Conservation (phyloP, 2,797 vertebrate species). For the Clarias laeviceps region DNA sequence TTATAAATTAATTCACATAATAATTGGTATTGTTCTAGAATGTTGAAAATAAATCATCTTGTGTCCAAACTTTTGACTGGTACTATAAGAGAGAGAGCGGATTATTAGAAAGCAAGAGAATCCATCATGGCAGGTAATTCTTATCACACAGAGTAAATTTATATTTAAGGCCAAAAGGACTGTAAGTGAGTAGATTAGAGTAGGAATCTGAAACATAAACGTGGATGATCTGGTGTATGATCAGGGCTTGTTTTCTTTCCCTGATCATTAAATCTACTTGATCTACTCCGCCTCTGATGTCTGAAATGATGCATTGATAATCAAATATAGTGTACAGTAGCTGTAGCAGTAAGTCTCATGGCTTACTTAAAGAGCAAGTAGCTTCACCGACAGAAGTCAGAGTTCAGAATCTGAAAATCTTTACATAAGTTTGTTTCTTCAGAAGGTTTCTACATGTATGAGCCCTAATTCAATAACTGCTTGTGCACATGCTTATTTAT, state of each 20-base stretch:
- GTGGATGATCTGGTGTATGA: not conserved
- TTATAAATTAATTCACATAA: too few species aligned
- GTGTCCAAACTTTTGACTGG: too few species aligned
- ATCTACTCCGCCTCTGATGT: not conserved
- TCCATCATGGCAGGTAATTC: too few species aligned
- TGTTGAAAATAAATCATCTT: too few species aligned
- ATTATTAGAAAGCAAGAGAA: too few species aligned
- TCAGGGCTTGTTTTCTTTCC: not conserved
- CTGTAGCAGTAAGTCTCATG: not conserved
- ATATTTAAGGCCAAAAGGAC: too few species aligned
- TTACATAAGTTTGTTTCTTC: not conserved
- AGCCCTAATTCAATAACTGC: not conserved
- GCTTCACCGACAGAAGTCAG: not conserved
- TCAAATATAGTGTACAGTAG: not conserved
- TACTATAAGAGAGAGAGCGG: too few species aligned
- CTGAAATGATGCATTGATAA: not conserved
- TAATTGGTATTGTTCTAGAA: too few species aligned
- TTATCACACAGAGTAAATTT: too few species aligned
- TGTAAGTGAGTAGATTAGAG: too few species aligned
- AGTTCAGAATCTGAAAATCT: not conserved
- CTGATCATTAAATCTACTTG: not conserved
- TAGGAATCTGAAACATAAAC: too few species aligned
- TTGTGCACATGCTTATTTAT: conserved; percentile 6
- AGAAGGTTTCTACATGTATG: not conserved
- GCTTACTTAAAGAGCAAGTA: not conserved